Evolutionary conservation across 2,113 vertebrate species (phyloP).

Genomic region (Phycodurus eques): DNA sequence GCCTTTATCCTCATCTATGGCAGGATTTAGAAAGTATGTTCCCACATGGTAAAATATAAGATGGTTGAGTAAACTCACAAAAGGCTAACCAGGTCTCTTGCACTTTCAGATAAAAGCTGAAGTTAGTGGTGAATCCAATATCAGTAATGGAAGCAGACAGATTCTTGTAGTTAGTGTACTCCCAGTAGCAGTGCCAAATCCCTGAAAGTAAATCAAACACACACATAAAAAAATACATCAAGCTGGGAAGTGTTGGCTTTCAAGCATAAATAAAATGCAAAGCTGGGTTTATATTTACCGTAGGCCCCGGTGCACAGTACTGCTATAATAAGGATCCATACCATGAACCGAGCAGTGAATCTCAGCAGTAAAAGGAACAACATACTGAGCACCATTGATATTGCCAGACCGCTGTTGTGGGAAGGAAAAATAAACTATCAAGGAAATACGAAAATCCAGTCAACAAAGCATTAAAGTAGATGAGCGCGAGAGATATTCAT

Average conservation of each 20-base stretch:
- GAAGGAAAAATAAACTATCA: not conserved
- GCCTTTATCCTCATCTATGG: not conserved
- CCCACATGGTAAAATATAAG: not conserved
- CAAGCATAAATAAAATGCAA: not conserved
- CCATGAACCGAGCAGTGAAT: slow-evolving; percentile 78
- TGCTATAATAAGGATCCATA: slow-evolving; percentile 82
- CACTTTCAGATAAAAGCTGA: slow-evolving; percentile 75
- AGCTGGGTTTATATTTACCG: slow-evolving; percentile 57
- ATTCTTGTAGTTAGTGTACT: slow-evolving; percentile 70
- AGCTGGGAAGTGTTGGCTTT: not conserved
- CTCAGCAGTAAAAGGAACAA: slow-evolving; percentile 84
- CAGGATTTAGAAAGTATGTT: not conserved
- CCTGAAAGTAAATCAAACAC: slow-evolving; percentile 52
- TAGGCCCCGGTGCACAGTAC: slow-evolving; percentile 79
- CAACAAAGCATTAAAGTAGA: slow-evolving; percentile 2
- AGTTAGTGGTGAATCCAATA: slow-evolving; percentile 79
- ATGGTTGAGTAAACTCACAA: slow-evolving; percentile 68
- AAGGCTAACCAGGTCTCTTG: slow-evolving; percentile 88
- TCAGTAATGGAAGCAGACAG: slow-evolving; percentile 56
- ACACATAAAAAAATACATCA: not conserved
- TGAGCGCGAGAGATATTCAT: not conserved
- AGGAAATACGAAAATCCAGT: not conserved
- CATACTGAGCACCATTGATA: slow-evolving; percentile 82
- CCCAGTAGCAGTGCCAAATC: slow-evolving; percentile 85
- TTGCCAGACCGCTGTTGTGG: slow-evolving; percentile 70